These are phyloP conservation scores for Holothuria glaberrima DNA, from an alignment of 35 echinoderm and acorn worm genomes.

Conservation along the genomic window DNA sequence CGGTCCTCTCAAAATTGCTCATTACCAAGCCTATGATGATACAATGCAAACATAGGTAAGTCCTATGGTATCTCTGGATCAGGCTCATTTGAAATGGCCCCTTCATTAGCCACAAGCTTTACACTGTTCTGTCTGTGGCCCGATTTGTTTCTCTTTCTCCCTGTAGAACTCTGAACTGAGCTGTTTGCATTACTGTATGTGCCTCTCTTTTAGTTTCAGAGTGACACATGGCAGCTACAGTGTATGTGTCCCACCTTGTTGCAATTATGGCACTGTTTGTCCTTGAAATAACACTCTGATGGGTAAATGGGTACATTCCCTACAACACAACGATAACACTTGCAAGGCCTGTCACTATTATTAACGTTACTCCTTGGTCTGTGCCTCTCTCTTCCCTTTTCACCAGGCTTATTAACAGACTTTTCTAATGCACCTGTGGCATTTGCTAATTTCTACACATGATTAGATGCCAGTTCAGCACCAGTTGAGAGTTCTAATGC, in stretches of 20 bases:
- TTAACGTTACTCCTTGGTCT: too few species aligned
- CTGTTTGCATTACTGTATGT: background rate
- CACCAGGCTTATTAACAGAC: too few species aligned
- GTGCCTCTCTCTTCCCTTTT: too few species aligned
- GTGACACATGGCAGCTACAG: conserved; percentile 5
- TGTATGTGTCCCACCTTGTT: conserved; percentile 20
- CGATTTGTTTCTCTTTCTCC: background rate
- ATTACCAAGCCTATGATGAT: background rate
- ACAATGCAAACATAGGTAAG: conserved; percentile 15
- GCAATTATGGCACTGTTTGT: conserved; percentile 4
- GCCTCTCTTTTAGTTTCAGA: background rate
- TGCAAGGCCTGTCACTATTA: background rate
- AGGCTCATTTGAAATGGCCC: background rate
- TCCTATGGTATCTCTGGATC: background rate
- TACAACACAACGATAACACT: conserved; percentile 20
- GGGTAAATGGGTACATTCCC: conserved; percentile 2
- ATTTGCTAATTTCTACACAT: background rate
- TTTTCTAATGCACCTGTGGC: background rate
- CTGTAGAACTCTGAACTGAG: conserved; percentile 12
- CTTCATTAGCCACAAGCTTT: background rate
- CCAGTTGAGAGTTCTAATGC: conserved; percentile 8
- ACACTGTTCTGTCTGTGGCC: background rate
- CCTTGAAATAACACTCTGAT: conserved; percentile 28
- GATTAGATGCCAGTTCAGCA: conserved; percentile 12
- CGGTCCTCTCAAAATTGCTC: background rate